Percentiles rank a stretch among this genome's conserved stretches.
Evolutionary conservation across 1,140 invertebrate genomes (phyloP).

Genomic region (Halyomorpha halys): DNA sequence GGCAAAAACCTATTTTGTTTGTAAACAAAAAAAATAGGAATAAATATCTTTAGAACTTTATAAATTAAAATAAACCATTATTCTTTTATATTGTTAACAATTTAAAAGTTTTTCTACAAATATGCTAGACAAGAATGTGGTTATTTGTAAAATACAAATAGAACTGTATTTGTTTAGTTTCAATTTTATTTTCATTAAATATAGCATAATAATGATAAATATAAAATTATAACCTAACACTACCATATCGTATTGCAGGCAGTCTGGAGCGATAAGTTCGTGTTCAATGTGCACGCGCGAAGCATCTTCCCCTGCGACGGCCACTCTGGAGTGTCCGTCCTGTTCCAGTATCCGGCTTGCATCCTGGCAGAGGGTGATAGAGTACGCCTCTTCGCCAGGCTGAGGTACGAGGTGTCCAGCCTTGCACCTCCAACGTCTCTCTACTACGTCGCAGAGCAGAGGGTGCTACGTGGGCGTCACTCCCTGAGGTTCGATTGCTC

Average conservation of each 20-base stretch:
- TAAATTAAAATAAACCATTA: no score
- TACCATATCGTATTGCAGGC: conserved; percentile 42
- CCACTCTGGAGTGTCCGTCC: conserved; percentile 52
- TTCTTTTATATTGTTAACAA: no score
- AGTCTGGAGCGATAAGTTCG: conserved; percentile 69
- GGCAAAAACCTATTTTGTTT: no score
- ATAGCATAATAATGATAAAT: no score
- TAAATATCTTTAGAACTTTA: no score
- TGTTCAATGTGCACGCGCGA: conserved; percentile 66
- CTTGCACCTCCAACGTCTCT: conserved; percentile 45
- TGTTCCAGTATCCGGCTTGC: conserved; percentile 72
- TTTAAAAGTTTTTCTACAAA: no score
- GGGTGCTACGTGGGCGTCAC: conserved; percentile 53
- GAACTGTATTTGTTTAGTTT: no score
- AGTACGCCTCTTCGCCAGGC: conserved; percentile 58
- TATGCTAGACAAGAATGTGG: no score
- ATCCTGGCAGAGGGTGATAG: conserved; percentile 59
- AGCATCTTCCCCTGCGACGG: conserved; percentile 69
- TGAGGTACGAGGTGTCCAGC: conserved; percentile 52
- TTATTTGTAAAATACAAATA: no score
- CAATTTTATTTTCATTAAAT: no score
- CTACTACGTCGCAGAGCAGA: conserved; percentile 53
- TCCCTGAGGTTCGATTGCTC: conserved; percentile 66
- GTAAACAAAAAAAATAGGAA: no score
- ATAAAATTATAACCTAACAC: no score